Percentiles rank a stretch among this genome's conserved stretches.
phyloP scores from a whole-genome alignment of 1,140 invertebrate genomes.

The Drosophila asahinai region DNA sequence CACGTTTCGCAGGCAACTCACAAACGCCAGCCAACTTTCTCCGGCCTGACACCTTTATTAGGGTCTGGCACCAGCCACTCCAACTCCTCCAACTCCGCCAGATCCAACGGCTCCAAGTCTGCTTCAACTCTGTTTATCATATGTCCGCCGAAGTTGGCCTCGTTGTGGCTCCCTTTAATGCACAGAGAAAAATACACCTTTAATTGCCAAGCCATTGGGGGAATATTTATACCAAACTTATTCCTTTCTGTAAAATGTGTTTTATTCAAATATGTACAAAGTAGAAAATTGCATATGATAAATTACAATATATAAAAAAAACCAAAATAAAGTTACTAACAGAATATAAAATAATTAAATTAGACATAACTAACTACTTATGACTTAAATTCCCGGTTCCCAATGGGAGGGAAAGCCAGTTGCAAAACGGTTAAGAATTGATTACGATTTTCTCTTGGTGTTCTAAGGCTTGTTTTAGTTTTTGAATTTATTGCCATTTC shows the following conservation, averaged over 20 bases:
- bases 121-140: slow-evolving; percentile 72
- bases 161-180: slow-evolving; percentile 37
- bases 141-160: slow-evolving; percentile 65
- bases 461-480: slow-evolving; percentile 71
- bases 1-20: slow-evolving; percentile 67
- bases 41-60: slow-evolving; percentile 76
- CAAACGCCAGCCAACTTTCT: slow-evolving; percentile 62
- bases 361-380: too few species aligned
- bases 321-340: too few species aligned
- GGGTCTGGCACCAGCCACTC: slow-evolving; percentile 55
- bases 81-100: slow-evolving; percentile 36
- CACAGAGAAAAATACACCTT: not conserved
- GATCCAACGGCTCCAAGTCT: slow-evolving; percentile 37
- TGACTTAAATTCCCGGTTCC: too few species aligned
- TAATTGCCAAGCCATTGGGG: not conserved
- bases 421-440: not conserved
- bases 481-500: slow-evolving; percentile 82
- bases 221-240: too few species aligned
- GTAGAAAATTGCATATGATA: too few species aligned
- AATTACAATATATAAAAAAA: too few species aligned
- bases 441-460: slow-evolving; percentile 5
- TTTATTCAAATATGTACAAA: too few species aligned
- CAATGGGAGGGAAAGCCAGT: too few species aligned
- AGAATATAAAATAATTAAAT: too few species aligned
- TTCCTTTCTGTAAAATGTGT: too few species aligned